Conservation (phyloP, 2,797 vertebrate species). For the Vespertilio murinus region DNA sequence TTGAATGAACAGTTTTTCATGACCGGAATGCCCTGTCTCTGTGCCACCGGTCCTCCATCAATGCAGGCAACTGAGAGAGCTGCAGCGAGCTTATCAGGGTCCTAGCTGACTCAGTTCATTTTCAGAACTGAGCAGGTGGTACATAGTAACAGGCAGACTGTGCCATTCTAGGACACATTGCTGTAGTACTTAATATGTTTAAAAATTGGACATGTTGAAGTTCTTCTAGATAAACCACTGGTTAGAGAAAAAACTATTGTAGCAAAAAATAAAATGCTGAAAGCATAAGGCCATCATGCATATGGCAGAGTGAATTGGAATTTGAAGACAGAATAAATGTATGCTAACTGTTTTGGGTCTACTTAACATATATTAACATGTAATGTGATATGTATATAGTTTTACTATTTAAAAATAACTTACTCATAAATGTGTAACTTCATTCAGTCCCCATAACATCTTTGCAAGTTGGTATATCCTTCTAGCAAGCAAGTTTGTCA, state of each 20-base stretch:
- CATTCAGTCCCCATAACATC: conserved; percentile 21
- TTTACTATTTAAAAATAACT: conserved; percentile 37
- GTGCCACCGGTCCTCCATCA: background rate
- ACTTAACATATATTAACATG: background rate
- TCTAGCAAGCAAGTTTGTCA: conserved; percentile 72
- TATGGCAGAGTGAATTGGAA: too few species aligned
- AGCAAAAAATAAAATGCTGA: background rate
- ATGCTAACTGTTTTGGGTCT: background rate
- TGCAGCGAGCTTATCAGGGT: background rate
- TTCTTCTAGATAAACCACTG: conserved; percentile 20
- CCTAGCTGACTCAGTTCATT: background rate
- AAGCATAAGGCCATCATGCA: background rate
- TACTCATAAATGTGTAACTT: conserved; percentile 21
- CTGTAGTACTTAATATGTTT: background rate
- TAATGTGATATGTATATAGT: background rate
- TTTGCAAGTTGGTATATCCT: conserved; percentile 63
- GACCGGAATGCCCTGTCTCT: background rate
- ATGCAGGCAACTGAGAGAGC: background rate
- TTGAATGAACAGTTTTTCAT: background rate
- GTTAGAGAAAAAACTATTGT: conserved; percentile 2
- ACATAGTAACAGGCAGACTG: background rate
- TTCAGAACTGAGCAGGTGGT: background rate
- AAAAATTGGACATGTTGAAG: background rate
- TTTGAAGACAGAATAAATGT: conserved; percentile 18
- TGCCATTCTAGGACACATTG: background rate